A percentile compares a stretch with the other conserved stretches of the same genome.
Evolutionary conservation across 2,113 vertebrate genomes (phyloP).

Genomic region (Alethe castanea): DNA sequence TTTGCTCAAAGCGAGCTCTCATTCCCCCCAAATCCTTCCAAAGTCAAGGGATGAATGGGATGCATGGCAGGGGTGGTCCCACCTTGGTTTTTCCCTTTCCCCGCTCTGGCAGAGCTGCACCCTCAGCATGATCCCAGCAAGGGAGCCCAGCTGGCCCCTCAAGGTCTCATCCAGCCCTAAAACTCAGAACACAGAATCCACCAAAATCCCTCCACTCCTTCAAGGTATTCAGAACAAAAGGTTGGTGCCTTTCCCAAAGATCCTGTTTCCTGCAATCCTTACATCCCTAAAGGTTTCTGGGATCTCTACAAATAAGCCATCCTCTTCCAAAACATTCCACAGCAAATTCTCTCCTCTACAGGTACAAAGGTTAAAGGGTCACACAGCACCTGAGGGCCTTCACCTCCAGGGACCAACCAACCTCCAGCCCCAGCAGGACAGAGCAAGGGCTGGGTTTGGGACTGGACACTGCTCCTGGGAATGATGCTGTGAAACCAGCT

Average conservation of each 20-base stretch:
- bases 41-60: neutral
- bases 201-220: neutral
- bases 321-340: neutral
- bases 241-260: neutral
- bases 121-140: rapidly evolving
- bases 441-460: neutral
- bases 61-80: neutral
- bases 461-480: rapidly evolving
- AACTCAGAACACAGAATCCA: neutral
- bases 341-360: neutral
- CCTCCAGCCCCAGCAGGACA: neutral
- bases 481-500: neutral
- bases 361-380: neutral
- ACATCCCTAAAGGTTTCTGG: neutral
- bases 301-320: neutral
- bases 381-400: neutral
- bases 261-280: neutral
- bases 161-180: neutral
- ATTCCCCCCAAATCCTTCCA: neutral
- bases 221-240: neutral
- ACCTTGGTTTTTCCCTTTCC: neutral
- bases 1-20: neutral
- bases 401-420: neutral
- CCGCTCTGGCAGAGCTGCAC: rapidly evolving
- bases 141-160: neutral